Base-by-base conservation (phyloP, 2,797 vertebrate genomes). In the Tiaroga cobitis region DNA sequence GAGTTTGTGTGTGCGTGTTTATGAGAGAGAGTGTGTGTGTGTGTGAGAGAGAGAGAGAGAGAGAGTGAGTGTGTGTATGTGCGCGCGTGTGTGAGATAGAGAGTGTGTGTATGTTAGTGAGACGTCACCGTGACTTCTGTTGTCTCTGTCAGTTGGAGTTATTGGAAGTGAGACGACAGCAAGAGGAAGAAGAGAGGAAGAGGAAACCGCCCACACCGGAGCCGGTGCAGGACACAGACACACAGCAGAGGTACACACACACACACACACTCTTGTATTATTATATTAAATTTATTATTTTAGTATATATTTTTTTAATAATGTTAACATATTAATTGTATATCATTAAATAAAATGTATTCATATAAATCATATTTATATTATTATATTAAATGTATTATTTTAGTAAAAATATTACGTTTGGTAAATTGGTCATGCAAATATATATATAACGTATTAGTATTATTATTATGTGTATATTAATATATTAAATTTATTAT, bases 161-260 rank as follows among this genome's bases (percentile, higher is more conserved):
- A 92, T 91, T 98, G 95, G 98, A 99, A 94, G 97, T 99, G 90
- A 95, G 97, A 92, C 95, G 97, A 92, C 95, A 94, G 90, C 98
- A 99, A 91, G 97, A 99, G 93, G 97, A 98, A 67, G 97, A 98
- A 88, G 97, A 98, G 92, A 91, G 95, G 89, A 96, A 95, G 93
- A 96, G 97, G 88, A 95, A 95, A 89, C 97, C 97, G 0, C 96
- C 96, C 0, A 92, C 96, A 11, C 96, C 97, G 0, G 97, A 97
- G 86, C 93, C 94, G 0, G 92, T 89, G 79, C 93, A 95, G 32
- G 95, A 96, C 69, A 91, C 94, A 0, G 95, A 96, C 39, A 94
- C 95, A 91, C 95, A 95, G 93, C 96, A 97, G 79, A 97, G 97
- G 97, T 98, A 87, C 93, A 93, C 26, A 3, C 46, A 2, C 26